Evolutionary conservation across 2,797 vertebrate species (phyloP).

Genomic region (Taenioides sp.): DNA sequence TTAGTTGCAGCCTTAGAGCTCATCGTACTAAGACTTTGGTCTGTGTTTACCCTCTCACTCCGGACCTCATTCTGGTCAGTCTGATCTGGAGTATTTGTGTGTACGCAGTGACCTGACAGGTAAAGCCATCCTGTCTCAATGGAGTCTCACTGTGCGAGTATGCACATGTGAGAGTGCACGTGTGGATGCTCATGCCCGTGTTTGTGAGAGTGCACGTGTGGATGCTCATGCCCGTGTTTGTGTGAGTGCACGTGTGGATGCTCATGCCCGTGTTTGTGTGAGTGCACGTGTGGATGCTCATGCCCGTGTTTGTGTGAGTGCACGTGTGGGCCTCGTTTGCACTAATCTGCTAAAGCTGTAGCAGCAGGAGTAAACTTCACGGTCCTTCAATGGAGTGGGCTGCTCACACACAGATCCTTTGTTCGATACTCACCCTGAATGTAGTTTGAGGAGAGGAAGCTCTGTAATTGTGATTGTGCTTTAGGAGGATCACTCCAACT

Average conservation of each 20-base stretch:
- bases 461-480: background rate
- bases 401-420: background rate
- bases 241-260: conserved; percentile 23
- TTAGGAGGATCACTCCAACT: too few species aligned
- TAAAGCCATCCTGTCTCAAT: conserved; percentile 50
- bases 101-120: conserved; percentile 32
- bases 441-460: background rate
- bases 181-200: too few species aligned
- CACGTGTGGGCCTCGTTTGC: conserved; percentile 35
- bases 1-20: too few species aligned
- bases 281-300: conserved; percentile 26
- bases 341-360: conserved; percentile 23
- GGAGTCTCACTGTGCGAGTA: conserved; percentile 17
- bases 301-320: conserved; percentile 3
- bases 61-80: background rate
- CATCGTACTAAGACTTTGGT: conserved; percentile 4
- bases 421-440: background rate
- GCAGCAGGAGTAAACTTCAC: conserved; percentile 10
- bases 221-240: too few species aligned
- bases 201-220: too few species aligned
- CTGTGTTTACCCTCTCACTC: conserved; percentile 18
- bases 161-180: conserved; percentile 8
- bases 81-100: background rate
- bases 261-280: conserved; percentile 2
- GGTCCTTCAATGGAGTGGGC: conserved; percentile 3